Base-by-base conservation (phyloP, 2,888 invertebrate genomes). In the Amblyteles armatorius region DNA sequence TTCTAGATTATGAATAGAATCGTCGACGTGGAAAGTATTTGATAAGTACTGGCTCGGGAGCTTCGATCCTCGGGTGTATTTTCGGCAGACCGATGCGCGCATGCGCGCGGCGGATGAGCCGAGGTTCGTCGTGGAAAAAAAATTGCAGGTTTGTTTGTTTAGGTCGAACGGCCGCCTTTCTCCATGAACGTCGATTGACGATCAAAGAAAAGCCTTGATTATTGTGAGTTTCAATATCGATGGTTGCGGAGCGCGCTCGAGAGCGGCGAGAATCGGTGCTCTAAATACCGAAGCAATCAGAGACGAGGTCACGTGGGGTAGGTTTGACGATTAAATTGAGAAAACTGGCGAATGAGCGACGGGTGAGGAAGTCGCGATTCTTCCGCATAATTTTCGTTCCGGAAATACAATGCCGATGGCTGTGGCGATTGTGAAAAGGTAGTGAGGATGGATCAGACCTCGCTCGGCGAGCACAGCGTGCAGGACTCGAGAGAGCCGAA, bases 401-500 rank as follows among this genome's bases (percentile, higher is more conserved):
- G 26, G 9, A 16, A 29, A 16, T 60, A 29, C 55, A 55, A 22
- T 13, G 22, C 3, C 11, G 60, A 29, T 29, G 22, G 13, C 29
- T 26, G 22, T 29, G 16, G 22, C 22, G 22, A 55, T 55, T 40
- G 40, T 40, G 2, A 11, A 2, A 40, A 9, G 9, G 40, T 0
- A 2, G 40, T 40, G 40, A 40, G 9, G 9, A 82, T 84, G 85
- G 85, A 85, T 71, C 63, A 44, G 19, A 52, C 60, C 19, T 76
- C 72, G 22, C 72, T 82, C 26, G 44, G 84, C 19, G 82, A 82
- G 13, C 82, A 72, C 76, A 63, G 68, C 11, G 71, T 33, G 22
- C 86, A 86, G 36, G 89, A 88, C 84, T 82, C 82, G 19, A 82
- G 87, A 33, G 91, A 92, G 57, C 72, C 86, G 3, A 86, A 90